Conservation (phyloP, 1,140 invertebrate species). For the Charaxes varanes region DNA sequence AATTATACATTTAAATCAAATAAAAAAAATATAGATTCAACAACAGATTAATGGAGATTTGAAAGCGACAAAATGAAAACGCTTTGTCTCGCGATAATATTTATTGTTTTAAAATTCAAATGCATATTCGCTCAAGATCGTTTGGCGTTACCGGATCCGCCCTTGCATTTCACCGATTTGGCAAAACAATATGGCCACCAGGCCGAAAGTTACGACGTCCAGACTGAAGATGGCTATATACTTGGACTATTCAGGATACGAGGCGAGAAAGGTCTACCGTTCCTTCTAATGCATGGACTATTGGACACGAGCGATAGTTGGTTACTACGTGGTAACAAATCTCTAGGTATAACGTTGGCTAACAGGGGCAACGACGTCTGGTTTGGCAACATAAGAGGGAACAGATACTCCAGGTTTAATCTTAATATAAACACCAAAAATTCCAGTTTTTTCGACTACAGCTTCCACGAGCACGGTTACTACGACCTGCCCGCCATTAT, state of each 20-base stretch:
- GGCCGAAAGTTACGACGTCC: slow-evolving; percentile 68
- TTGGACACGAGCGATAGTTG: slow-evolving; percentile 79
- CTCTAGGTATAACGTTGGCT: slow-evolving; percentile 53
- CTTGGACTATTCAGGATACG: slow-evolving; percentile 78
- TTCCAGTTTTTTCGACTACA: slow-evolving; percentile 75
- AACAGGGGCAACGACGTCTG: slow-evolving; percentile 79
- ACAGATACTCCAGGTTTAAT: slow-evolving; percentile 78
- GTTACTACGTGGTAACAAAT: slow-evolving; percentile 72
- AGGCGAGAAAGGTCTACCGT: slow-evolving; percentile 34
- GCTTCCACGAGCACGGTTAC: slow-evolving; percentile 76
- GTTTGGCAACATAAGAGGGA: slow-evolving; percentile 82
- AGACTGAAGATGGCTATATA: slow-evolving; percentile 80
- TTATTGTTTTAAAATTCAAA: too few relatives aligned
- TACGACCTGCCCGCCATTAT: slow-evolving; percentile 80
- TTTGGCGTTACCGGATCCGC: too few relatives aligned
- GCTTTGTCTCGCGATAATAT: too few relatives aligned
- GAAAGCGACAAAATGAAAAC: too few relatives aligned
- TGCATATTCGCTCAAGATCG: too few relatives aligned
- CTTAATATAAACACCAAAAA: slow-evolving; percentile 47
- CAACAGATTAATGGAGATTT: too few relatives aligned
- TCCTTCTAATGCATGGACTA: slow-evolving; percentile 84
- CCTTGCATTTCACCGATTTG: slow-evolving; percentile 25
- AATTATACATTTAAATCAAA: too few relatives aligned
- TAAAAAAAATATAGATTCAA: too few relatives aligned
- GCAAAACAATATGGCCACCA: slow-evolving; percentile 68